Conservation (phyloP, 2,797 vertebrate genomes). For the Xyrichtys novacula region DNA sequence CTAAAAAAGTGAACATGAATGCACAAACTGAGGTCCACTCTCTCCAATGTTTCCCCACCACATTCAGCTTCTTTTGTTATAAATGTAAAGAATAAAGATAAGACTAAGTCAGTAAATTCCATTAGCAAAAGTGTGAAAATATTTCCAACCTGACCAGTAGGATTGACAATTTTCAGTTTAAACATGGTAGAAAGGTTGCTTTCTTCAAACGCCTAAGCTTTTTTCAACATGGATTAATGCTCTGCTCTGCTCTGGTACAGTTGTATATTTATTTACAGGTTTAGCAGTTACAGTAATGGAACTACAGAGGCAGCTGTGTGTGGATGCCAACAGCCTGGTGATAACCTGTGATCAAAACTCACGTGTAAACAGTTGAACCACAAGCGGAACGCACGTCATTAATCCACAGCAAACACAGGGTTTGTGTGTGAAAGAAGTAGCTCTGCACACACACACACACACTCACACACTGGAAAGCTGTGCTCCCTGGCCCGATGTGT, state of each 20-base stretch:
- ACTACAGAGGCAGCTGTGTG: background rate
- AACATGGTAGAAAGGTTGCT: background rate
- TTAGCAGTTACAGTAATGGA: background rate
- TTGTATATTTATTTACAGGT: background rate
- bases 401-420: constrained; percentile 14
- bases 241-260: background rate
- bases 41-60: too few relatives aligned
- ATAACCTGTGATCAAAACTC: background rate
- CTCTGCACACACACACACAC: background rate
- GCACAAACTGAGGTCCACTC: background rate
- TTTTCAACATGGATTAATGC: background rate
- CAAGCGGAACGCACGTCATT: background rate
- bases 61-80: too few relatives aligned
- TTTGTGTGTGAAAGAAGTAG: constrained; percentile 15
- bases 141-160: background rate
- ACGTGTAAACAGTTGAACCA: constrained; percentile 12
- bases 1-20: background rate
- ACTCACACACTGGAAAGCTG: constrained; percentile 23
- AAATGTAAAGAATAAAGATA: too few relatives aligned
- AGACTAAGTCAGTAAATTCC: too few relatives aligned
- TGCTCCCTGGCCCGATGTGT: constrained; percentile 53
- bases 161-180: background rate
- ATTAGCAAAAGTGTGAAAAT: background rate
- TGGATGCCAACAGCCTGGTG: background rate
- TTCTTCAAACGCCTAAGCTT: background rate